Evolutionary conservation across 2,888 invertebrate genomes (phyloP).

Genomic region (Acronicta alni): DNA sequence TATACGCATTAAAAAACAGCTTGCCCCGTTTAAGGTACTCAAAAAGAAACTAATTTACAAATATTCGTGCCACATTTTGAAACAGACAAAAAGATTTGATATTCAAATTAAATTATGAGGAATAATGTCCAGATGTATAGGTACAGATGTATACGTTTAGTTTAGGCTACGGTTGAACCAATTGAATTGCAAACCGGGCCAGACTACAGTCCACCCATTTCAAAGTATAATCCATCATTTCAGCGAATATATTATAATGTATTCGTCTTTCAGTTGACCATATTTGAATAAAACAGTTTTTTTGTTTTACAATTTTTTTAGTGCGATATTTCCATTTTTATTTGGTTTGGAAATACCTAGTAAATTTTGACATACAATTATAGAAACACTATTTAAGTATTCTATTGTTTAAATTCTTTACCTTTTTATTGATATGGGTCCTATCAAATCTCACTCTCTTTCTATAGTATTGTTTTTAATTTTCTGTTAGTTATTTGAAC

Average conservation of each 20-base stretch:
- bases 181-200: slow-evolving; percentile 52
- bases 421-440: no score
- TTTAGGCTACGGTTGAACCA: slow-evolving; percentile 21
- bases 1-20: not conserved
- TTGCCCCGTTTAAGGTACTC: not conserved
- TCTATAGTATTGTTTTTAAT: no score
- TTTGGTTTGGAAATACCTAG: not conserved
- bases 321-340: slow-evolving; percentile 15
- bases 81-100: slow-evolving; percentile 54
- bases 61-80: slow-evolving; percentile 30
- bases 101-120: slow-evolving; percentile 59
- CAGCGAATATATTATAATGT: slow-evolving; percentile 23
- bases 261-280: slow-evolving; percentile 3
- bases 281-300: slow-evolving; percentile 44
- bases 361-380: not conserved
- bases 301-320: slow-evolving; percentile 17
- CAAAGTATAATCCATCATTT: slow-evolving; percentile 47
- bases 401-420: no score
- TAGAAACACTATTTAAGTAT: no score
- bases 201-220: slow-evolving; percentile 38
- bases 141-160: not conserved
- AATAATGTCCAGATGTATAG: slow-evolving; percentile 26
- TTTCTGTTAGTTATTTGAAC: no score
- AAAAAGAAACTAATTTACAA: slow-evolving; percentile 11
- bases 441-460: no score